Base-by-base conservation (phyloP, 2,797 vertebrate species). In the Anolis apletophallus region DNA sequence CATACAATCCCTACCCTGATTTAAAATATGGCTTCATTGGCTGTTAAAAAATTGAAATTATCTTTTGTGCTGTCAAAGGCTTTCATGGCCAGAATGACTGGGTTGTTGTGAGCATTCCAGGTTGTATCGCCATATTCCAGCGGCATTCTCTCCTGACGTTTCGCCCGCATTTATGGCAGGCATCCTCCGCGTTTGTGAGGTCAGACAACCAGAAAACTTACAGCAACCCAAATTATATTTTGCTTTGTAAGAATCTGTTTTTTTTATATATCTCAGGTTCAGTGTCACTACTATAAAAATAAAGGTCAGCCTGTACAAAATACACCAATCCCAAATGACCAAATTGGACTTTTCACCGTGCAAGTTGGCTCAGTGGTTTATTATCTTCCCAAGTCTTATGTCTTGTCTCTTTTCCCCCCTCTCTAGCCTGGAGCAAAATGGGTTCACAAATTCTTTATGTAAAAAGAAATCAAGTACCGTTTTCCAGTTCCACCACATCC, bases 381-480 rank as follows among this genome's bases (percentile, higher is more conserved):
- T 64, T 80, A 80, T 80, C 61, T 34, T 29, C 40, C 34, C 57
- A 23, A n/a, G 4, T 29, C 74, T 69, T 13, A 46, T 34, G n/a
- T 12, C 10, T 72, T 71, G 67, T 71, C 10, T 54, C 14, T 8
- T 78, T 32, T 55, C 57, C 32, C 17, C 11, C 21, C 88, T 85
- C 32, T 55, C 80, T 86, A 96, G 94, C 93, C 94, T 88, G 92
- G 91, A 93, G 88, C 91, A 67, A 80, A 94, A 21, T 89, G 92
- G 91, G 88, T 93, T 71, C 92, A 83, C 8, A 94, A 92, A 87
- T 69, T 95, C 36, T 84, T 94, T 52, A 91, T 59, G 11, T 84
- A 88, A 90, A 69, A 89, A 77, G 0, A 0, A 85, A 57, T 1
- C 16, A 52, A 17, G 57, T 32, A 72, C 55, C 52, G 1, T 71